Evolutionary conservation across 2,797 vertebrate genomes (phyloP).

Genomic region (Rallus crepitans): DNA sequence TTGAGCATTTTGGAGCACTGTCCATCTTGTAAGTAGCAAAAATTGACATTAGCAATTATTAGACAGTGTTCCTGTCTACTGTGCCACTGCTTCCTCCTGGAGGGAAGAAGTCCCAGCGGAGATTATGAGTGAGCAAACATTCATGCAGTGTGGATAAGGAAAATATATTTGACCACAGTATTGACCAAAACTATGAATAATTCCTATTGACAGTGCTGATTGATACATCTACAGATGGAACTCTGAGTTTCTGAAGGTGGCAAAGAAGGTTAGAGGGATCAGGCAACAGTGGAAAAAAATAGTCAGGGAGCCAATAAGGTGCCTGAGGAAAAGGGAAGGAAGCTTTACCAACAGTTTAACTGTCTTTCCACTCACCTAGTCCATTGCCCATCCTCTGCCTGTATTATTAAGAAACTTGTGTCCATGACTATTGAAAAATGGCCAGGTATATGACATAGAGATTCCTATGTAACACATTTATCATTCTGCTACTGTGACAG

Average conservation of each 20-base stretch:
- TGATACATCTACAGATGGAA: neutral
- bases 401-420: constrained; percentile 24
- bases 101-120: neutral
- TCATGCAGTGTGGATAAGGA: neutral
- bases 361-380: neutral
- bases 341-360: neutral
- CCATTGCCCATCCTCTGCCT: neutral
- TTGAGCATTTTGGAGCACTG: neutral
- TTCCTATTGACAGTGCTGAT: neutral
- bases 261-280: neutral
- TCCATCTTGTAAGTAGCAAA: neutral
- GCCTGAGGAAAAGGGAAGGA: neutral
- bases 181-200: neutral
- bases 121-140: neutral
- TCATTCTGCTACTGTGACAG: constrained; percentile 66
- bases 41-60: neutral
- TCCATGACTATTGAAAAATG: neutral
- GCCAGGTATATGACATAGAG: neutral
- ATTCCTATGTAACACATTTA: constrained; percentile 56
- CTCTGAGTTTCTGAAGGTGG: neutral
- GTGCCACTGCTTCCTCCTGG: neutral
- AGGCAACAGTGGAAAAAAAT: neutral
- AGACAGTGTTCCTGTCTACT: neutral
- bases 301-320: neutral
- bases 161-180: neutral